Evolutionary conservation across 2,113 vertebrate genomes (phyloP), one percentile per base, ranked within the genome.

Genomic region (Pogona vitticeps): DNA sequence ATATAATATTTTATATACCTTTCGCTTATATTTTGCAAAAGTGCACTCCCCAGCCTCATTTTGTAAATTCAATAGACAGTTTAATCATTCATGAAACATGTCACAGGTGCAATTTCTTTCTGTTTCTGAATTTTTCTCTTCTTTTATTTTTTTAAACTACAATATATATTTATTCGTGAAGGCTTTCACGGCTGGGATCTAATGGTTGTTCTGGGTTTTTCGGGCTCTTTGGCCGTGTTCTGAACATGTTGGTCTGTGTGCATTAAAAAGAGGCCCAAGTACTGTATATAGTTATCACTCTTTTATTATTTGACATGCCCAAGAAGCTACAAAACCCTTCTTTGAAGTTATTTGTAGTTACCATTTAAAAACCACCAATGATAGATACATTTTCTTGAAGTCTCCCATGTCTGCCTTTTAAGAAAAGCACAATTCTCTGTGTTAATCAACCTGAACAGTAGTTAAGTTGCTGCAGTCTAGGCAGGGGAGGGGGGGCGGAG

Each of bases 401-500:
- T 85, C 65, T 10, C 26, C 56, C n/a, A 33, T 80, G 78, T 38
- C 31, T 80, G 7, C 75, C 20, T 84, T 28, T 67, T 75, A 71
- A 81, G 80, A 81, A 58, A 82, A 86, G 79, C 33, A 0, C 28
- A 80, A 18, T 59, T 87, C 89, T 73, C 90, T 6, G 77, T 88
- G 91, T 93, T 94, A 94, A 94, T 95, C 92, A 92, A 92, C 20
- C 88, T 28, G 4, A 14, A 75, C 2, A 52, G 70, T 0, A 0
- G 36, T 14, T 20, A 59, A 0, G 1, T 65, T 80, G 80, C 28
- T 68, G 78, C 71, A 7, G 9, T 33, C 23, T n/a, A n/a, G n/a
- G n/a, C n/a, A n/a, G n/a, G 1, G 52, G 12, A 15, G 58, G 0
- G 21, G 67, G 31, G n/a, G 42, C 40, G n/a, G n/a, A n/a, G n/a